Evolutionary conservation across 2,888 invertebrate genomes (phyloP).

Genomic region (Cantharis flavilabris): DNA sequence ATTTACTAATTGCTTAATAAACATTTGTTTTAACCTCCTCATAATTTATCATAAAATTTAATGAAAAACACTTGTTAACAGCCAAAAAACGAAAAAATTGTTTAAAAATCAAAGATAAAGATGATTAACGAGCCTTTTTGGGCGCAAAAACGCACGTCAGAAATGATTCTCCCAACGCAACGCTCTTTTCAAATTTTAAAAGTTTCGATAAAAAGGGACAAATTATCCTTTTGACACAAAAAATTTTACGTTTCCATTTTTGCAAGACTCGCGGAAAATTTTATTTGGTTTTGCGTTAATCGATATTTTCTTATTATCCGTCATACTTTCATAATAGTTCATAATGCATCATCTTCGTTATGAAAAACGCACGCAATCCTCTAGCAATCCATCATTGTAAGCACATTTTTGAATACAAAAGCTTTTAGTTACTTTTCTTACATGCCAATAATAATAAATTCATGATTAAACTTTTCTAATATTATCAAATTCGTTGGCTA

Average conservation of each 20-base stretch:
- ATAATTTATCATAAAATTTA: background rate
- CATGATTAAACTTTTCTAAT: slow-evolving; percentile 8
- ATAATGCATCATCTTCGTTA: slow-evolving; percentile 18
- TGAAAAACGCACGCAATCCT: slow-evolving; percentile 10
- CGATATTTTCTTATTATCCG: background rate
- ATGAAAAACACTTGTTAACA: slow-evolving; percentile 4
- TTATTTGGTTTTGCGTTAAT: background rate
- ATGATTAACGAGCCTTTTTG: background rate
- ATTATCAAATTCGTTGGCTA: background rate
- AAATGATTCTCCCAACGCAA: background rate
- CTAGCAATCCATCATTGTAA: slow-evolving; percentile 13
- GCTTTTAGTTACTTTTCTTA: slow-evolving; percentile 19
- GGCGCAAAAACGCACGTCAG: background rate
- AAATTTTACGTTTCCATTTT: background rate
- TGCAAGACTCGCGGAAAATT: background rate
- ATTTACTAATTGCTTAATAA: background rate
- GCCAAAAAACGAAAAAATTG: background rate
- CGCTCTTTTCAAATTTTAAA: background rate
- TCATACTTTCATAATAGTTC: slow-evolving; percentile 9
- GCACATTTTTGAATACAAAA: slow-evolving; percentile 20
- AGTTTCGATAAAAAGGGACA: background rate
- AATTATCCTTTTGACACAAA: background rate
- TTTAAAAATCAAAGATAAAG: slow-evolving; percentile 1
- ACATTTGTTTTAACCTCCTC: background rate
- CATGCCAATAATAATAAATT: slow-evolving; percentile 14